phyloP scores from a whole-genome alignment of 1,140 invertebrate genomes.

The Drosophila lacteicornis region DNA sequence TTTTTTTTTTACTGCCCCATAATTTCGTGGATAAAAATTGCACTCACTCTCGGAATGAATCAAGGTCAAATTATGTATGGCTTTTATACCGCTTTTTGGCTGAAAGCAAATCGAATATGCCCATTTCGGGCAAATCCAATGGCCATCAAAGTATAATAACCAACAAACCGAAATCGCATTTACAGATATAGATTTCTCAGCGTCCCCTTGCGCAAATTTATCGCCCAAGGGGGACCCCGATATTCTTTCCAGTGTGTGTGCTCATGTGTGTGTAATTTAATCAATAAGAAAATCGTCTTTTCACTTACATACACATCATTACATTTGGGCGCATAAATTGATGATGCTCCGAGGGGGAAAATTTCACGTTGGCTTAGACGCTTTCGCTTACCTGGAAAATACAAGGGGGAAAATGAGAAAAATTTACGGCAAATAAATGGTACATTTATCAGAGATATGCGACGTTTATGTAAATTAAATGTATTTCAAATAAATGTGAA shows the following conservation, averaged over 20 bases:
- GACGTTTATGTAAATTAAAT: constrained; percentile 1
- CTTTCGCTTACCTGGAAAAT: constrained; percentile 60
- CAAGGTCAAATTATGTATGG: constrained; percentile 30
- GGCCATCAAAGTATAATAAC: constrained; percentile 54
- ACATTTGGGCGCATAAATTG: constrained; percentile 68
- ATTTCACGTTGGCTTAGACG: constrained; percentile 7
- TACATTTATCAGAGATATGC: constrained; percentile 12
- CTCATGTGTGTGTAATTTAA: constrained; percentile 66
- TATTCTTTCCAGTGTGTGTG: constrained; percentile 17
- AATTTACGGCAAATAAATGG: constrained; percentile 16
- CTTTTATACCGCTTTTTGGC: constrained; percentile 5
- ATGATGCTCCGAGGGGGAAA: constrained; percentile 40
- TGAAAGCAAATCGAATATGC: constrained; percentile 42
- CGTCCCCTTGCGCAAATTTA: constrained; percentile 25
- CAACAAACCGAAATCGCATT: constrained; percentile 49
- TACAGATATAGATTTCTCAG: constrained; percentile 41
- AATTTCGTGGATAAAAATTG: constrained; percentile 30
- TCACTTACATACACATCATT: constrained; percentile 69
- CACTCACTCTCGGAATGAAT: constrained; percentile 17
- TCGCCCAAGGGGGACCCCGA: constrained; percentile 18
- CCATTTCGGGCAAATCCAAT: constrained; percentile 33
- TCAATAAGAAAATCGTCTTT: constrained; percentile 76
- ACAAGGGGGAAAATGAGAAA: constrained; percentile 17
- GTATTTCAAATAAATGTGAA: neutral
- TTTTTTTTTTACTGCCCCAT: constrained; percentile 17